Percentiles rank a stretch among this genome's conserved stretches.
phyloP scores from a whole-genome alignment of 1,140 invertebrate species.

The Halesus radiatus region DNA sequence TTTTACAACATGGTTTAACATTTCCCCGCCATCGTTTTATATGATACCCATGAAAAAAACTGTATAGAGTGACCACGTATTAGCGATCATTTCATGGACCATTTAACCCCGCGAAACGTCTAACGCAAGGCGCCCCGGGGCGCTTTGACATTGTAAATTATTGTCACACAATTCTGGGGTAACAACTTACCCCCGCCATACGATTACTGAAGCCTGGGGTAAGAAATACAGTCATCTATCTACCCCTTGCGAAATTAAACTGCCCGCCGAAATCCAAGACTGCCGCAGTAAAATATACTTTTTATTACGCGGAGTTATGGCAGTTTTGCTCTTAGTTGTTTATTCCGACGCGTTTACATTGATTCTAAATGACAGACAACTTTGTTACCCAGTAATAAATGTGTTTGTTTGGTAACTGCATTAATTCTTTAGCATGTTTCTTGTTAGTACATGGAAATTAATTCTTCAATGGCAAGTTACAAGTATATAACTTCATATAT shows the following conservation, averaged over 20 bases:
- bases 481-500: too few species aligned
- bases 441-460: too few species aligned
- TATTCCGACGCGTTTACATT: constrained; percentile 22
- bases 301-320: constrained; percentile 35
- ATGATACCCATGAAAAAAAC: constrained; percentile 9
- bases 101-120: constrained; percentile 51
- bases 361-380: constrained; percentile 15
- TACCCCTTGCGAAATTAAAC: constrained; percentile 32
- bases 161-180: constrained; percentile 43
- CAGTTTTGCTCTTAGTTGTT: constrained; percentile 25
- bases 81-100: constrained; percentile 55
- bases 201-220: constrained; percentile 2
- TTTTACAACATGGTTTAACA: neutral
- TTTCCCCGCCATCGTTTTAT: neutral
- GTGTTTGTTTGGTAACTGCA: constrained; percentile 7
- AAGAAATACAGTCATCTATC: constrained; percentile 6
- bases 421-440: neutral
- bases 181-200: too few species aligned
- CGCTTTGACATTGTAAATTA: constrained; percentile 49
- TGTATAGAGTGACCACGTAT: constrained; percentile 52
- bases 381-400: neutral
- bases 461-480: too few species aligned
- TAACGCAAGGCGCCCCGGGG: constrained; percentile 38
- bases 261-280: constrained; percentile 11
- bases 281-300: constrained; percentile 16